These are phyloP conservation scores for Gephyroberyx darwinii DNA, from an alignment of 2,797 vertebrate species.

Conservation along the genomic window DNA sequence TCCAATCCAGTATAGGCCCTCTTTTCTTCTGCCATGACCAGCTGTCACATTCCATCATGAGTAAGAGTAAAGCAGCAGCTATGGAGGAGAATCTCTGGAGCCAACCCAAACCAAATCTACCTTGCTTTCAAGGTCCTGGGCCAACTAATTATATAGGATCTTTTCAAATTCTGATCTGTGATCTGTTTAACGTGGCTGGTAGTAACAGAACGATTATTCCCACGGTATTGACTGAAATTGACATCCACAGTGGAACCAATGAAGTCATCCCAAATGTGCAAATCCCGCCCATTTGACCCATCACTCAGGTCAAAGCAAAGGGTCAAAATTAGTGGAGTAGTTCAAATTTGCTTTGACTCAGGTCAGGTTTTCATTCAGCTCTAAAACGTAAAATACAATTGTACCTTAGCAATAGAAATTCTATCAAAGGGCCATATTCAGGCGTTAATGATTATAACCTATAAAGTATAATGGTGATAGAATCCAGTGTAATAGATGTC, in stretches of 20 bases:
- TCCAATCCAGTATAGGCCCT: slow-evolving; percentile 67
- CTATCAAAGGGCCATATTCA: neutral
- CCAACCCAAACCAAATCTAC: slow-evolving; percentile 68
- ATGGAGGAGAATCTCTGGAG: slow-evolving; percentile 60
- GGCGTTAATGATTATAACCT: slow-evolving; percentile 6
- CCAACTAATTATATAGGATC: slow-evolving; percentile 75
- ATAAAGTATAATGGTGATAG: slow-evolving; percentile 37
- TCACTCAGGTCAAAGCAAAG: slow-evolving; percentile 35
- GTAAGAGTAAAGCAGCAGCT: slow-evolving; percentile 56
- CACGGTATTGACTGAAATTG: slow-evolving; percentile 45
- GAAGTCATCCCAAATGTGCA: slow-evolving; percentile 48
- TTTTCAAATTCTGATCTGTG: slow-evolving; percentile 71
- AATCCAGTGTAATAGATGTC: slow-evolving; percentile 36
- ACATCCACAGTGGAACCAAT: slow-evolving; percentile 54
- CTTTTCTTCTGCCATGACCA: slow-evolving; percentile 76
- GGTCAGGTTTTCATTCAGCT: slow-evolving; percentile 9
- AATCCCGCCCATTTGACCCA: slow-evolving; percentile 63
- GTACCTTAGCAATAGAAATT: neutral
- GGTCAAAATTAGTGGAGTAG: slow-evolving; percentile 16
- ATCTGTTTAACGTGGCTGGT: slow-evolving; percentile 70
- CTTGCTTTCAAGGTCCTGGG: slow-evolving; percentile 63
- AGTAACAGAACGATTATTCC: slow-evolving; percentile 57
- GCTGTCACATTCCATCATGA: slow-evolving; percentile 78
- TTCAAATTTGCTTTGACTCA: slow-evolving; percentile 13
- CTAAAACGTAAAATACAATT: slow-evolving; percentile 10